phyloP scores from a whole-genome alignment of 2,113 vertebrate genomes.

The Engystomops pustulosus region DNA sequence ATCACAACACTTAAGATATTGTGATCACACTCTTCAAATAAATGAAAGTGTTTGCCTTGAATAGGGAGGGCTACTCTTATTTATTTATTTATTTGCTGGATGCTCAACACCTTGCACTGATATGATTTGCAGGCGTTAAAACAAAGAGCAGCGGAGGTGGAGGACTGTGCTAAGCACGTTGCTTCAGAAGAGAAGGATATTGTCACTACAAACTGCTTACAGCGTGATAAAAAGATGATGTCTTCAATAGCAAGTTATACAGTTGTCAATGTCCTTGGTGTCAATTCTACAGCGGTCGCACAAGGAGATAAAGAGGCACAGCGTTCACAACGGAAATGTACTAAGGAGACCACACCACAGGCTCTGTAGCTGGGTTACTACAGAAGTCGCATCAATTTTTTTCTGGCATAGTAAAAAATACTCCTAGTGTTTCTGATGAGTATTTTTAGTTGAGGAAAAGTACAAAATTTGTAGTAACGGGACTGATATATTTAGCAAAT shows the following conservation, averaged over 20 bases:
- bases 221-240: background rate
- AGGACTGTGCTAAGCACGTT: slow-evolving; percentile 31
- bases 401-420: too few relatives aligned
- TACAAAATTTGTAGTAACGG: too few relatives aligned
- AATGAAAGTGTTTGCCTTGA: slow-evolving; percentile 71
- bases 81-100: slow-evolving; percentile 53
- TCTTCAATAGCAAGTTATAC: background rate
- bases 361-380: background rate
- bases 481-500: too few relatives aligned
- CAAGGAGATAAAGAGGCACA: background rate
- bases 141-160: slow-evolving; percentile 48
- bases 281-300: background rate
- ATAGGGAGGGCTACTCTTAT: slow-evolving; percentile 61
- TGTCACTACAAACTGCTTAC: slow-evolving; percentile 19
- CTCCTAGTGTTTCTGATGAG: too few relatives aligned
- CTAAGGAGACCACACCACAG: background rate
- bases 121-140: slow-evolving; percentile 59
- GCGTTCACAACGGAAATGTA: background rate
- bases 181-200: background rate
- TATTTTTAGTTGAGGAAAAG: too few relatives aligned
- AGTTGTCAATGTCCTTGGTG: background rate
- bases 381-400: too few relatives aligned
- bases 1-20: slow-evolving; percentile 83
- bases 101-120: slow-evolving; percentile 56
- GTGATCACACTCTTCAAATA: slow-evolving; percentile 84